These are phyloP conservation scores for Syncerus caffer DNA, from an alignment of 2,797 vertebrate species.

Conservation along the genomic window DNA sequence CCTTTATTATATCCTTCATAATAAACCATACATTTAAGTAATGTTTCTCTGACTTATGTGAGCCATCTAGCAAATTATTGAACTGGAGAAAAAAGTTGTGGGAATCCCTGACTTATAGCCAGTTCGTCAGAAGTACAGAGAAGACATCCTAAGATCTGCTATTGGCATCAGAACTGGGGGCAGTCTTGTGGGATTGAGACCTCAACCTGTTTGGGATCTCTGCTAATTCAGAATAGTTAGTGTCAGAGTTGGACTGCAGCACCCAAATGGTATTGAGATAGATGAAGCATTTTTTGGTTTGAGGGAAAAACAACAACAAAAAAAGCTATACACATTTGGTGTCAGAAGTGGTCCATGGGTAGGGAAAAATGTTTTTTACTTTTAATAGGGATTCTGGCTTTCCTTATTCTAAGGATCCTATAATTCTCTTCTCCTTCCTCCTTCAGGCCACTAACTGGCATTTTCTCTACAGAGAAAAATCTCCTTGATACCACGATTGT, in stretches of 20 bases:
- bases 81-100: neutral
- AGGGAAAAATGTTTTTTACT: neutral
- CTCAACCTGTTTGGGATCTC: neutral
- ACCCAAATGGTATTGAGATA: neutral
- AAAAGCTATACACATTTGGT: neutral
- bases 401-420: neutral
- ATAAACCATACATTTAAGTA: neutral
- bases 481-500: neutral
- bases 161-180: neutral
- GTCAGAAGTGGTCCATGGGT: neutral
- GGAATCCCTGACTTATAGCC: neutral
- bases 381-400: neutral
- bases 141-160: neutral
- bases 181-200: neutral
- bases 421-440: neutral
- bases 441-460: neutral
- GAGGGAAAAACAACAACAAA: neutral
- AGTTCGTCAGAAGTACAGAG: neutral
- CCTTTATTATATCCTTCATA: neutral
- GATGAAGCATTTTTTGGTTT: neutral
- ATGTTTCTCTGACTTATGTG: neutral
- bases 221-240: neutral
- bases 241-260: neutral
- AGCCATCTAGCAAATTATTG: neutral
- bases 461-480: neutral